phyloP scores from a whole-genome alignment of 1,140 invertebrate species.

The Drosophila fuyamai region DNA sequence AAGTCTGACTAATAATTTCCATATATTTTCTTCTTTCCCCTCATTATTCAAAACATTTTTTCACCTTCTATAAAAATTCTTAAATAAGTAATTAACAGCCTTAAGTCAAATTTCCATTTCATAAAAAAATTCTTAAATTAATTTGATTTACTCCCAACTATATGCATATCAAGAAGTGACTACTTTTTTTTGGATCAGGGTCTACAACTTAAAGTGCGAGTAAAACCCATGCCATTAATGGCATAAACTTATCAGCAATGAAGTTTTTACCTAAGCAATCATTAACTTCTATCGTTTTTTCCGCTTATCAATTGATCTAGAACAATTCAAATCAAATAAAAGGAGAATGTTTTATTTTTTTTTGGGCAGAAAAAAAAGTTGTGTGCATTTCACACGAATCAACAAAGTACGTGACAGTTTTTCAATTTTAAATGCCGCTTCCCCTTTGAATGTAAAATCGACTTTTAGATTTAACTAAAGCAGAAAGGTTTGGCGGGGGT shows the following conservation, averaged over 20 bases:
- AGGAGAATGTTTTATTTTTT: constrained; percentile 11
- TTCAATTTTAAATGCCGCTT: constrained; percentile 13
- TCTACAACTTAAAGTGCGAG: constrained; percentile 17
- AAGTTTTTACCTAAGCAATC: background rate
- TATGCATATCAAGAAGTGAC: background rate
- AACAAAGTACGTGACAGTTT: constrained; percentile 51
- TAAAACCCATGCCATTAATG: constrained; percentile 4
- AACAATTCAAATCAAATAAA: background rate
- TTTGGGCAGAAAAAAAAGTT: constrained; percentile 1
- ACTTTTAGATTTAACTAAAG: constrained; percentile 16
- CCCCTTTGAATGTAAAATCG: background rate
- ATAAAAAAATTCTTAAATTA: too few species aligned
- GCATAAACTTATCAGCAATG: constrained; percentile 16
- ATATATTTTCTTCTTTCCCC: background rate
- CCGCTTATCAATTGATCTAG: constrained; percentile 20
- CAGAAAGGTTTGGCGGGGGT: constrained; percentile 13
- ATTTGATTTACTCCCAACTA: too few species aligned
- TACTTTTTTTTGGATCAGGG: constrained; percentile 12
- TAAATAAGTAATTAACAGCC: too few species aligned
- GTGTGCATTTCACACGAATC: constrained; percentile 9
- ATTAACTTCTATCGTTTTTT: background rate
- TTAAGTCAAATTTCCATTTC: too few species aligned
- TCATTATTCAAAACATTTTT: background rate
- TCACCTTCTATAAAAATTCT: too few species aligned
- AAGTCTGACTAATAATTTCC: background rate